Evolutionary conservation across 2,888 invertebrate species (phyloP).

Genomic region (Drosophila falleni): DNA sequence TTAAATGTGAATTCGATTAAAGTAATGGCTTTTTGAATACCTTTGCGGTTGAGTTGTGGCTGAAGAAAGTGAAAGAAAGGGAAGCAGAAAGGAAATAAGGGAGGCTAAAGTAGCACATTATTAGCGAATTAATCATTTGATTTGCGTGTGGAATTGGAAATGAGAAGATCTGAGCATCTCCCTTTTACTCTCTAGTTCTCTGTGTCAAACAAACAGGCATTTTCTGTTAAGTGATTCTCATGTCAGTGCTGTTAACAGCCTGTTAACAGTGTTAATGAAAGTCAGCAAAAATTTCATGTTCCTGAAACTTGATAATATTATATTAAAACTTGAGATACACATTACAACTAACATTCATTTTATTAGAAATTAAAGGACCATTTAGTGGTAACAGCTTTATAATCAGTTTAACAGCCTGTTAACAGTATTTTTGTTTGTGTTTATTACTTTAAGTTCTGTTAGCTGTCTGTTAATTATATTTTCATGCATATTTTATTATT

Average conservation of each 20-base stretch:
- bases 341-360: no score
- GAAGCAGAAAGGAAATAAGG: no score
- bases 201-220: background rate
- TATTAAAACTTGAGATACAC: no score
- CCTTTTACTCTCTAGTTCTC: background rate
- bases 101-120: conserved; percentile 10
- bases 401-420: no score
- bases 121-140: conserved; percentile 24
- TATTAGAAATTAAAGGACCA: no score
- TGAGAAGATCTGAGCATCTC: background rate
- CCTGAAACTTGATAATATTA: no score
- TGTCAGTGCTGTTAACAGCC: background rate
- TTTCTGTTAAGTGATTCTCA: background rate
- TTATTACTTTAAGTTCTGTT: no score
- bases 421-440: no score
- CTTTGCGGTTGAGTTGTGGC: conserved; percentile 22
- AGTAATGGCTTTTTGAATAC: conserved; percentile 66
- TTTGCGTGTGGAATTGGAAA: conserved; percentile 10
- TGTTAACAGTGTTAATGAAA: background rate
- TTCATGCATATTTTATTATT: no score
- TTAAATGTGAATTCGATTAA: conserved; percentile 76
- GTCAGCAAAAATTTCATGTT: no score
- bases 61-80: background rate
- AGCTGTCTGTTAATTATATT: no score
- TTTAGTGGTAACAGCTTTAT: no score